phyloP scores from a whole-genome alignment of 2,113 vertebrate genomes.

The Hyperoodon ampullatus region DNA sequence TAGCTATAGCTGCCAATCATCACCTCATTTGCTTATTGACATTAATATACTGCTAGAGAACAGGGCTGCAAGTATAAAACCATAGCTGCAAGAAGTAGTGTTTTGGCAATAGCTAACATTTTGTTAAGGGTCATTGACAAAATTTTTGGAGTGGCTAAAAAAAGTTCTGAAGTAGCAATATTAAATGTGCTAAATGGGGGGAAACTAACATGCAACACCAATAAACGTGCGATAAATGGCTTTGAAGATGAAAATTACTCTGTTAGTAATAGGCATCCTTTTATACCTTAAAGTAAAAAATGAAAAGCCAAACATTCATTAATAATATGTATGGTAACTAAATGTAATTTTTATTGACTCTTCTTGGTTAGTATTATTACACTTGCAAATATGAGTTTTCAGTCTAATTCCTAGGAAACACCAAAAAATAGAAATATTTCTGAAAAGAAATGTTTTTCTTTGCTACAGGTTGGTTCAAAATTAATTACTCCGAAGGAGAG shows the following conservation, averaged over 20 bases:
- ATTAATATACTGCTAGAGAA: not conserved
- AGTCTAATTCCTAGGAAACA: not conserved
- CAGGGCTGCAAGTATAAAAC: not conserved
- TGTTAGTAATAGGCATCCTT: not conserved
- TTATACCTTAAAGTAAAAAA: conserved; percentile 9
- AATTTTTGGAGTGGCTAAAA: conserved; percentile 42
- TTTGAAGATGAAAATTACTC: conserved; percentile 41
- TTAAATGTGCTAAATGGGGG: conserved; percentile 4
- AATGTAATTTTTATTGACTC: not conserved
- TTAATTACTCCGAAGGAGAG: not conserved
- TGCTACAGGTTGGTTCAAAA: not conserved
- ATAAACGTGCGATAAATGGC: not conserved
- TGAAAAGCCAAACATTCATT: conserved; percentile 45
- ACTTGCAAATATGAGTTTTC: conserved; percentile 14
- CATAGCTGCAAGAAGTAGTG: not conserved
- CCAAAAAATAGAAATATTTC: conserved; percentile 24
- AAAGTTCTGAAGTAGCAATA: not conserved
- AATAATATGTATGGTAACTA: not conserved
- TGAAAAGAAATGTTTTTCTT: conserved; percentile 22
- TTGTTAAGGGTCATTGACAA: not conserved
- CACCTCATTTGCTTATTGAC: conserved; percentile 20
- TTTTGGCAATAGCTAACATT: not conserved
- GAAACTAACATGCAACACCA: not conserved
- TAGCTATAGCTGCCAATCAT: not conserved
- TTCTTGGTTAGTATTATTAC: conserved; percentile 5